Conservation (phyloP, 2,113 vertebrate species). For the Nestor notabilis region DNA sequence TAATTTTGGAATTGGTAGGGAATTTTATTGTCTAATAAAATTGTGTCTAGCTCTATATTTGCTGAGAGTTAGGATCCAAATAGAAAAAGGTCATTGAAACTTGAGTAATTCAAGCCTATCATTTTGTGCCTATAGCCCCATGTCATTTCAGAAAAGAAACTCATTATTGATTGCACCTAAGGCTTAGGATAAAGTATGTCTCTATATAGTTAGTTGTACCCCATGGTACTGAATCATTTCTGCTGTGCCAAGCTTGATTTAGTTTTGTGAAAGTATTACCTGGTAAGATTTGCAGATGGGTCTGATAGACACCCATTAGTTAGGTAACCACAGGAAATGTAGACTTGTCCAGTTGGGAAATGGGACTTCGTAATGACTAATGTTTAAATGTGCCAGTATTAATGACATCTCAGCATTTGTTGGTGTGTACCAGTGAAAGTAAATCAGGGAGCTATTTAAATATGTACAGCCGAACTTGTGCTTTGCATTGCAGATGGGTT, state of each 20-base stretch:
- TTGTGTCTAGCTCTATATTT: conserved; percentile 55
- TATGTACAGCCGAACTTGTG: conserved; percentile 13
- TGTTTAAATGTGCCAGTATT: conserved; percentile 35
- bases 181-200: conserved; percentile 70
- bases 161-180: conserved; percentile 79
- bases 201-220: conserved; percentile 77
- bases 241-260: conserved; percentile 76
- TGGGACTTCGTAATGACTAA: conserved; percentile 41
- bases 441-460: conserved; percentile 59
- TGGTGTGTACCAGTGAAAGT: conserved; percentile 4
- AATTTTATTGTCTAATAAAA: conserved; percentile 66
- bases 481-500: conserved; percentile 16
- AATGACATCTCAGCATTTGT: conserved; percentile 34
- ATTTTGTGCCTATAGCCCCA: conserved; percentile 54
- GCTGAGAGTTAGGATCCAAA: conserved; percentile 51
- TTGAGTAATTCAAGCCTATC: conserved; percentile 67
- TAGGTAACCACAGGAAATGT: conserved; percentile 67
- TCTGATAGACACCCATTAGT: conserved; percentile 81
- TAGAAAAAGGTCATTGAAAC: conserved; percentile 70
- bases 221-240: conserved; percentile 74
- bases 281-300: conserved; percentile 74
- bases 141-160: conserved; percentile 70
- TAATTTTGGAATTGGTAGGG: conserved; percentile 59
- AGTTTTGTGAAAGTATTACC: conserved; percentile 71
- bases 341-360: conserved; percentile 41